phyloP scores from a whole-genome alignment of 53 echinoderm and acorn worm species.

The Holothuria leucospilota region DNA sequence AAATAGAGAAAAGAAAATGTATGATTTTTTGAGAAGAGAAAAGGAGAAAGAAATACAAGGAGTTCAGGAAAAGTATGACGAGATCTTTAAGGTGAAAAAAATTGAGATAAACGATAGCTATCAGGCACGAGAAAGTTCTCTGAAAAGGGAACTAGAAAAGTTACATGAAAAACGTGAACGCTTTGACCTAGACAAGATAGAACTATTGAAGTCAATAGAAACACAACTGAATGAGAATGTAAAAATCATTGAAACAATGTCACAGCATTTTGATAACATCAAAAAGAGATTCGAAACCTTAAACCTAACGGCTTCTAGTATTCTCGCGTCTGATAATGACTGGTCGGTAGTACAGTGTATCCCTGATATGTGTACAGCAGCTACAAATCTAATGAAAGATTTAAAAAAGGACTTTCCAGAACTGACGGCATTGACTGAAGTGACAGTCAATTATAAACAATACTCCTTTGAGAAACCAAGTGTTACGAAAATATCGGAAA shows the following conservation, averaged over 20 bases:
- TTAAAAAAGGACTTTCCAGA: too few species aligned
- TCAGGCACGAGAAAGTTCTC: too few species aligned
- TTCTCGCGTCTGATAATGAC: too few species aligned
- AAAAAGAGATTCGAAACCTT: neutral
- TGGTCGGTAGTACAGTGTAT: too few species aligned
- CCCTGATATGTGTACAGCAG: too few species aligned
- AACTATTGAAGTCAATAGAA: neutral
- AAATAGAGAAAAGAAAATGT: neutral
- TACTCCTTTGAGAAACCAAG: too few species aligned
- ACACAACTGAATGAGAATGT: neutral
- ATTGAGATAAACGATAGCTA: neutral
- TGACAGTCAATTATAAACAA: too few species aligned
- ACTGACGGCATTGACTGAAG: too few species aligned
- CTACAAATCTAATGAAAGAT: too few species aligned
- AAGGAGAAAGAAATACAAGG: neutral
- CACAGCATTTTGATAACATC: slow-evolving; percentile 7
- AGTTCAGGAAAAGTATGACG: slow-evolving; percentile 1
- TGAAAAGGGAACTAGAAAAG: neutral
- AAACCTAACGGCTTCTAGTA: too few species aligned
- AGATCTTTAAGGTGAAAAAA: neutral
- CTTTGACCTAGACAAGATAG: neutral
- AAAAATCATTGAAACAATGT: neutral
- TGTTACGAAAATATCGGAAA: too few species aligned
- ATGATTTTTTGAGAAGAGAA: neutral
- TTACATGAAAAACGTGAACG: neutral